Evolutionary conservation across 2,797 vertebrate species (phyloP).

Genomic region (Catamblyrhynchus diadema): DNA sequence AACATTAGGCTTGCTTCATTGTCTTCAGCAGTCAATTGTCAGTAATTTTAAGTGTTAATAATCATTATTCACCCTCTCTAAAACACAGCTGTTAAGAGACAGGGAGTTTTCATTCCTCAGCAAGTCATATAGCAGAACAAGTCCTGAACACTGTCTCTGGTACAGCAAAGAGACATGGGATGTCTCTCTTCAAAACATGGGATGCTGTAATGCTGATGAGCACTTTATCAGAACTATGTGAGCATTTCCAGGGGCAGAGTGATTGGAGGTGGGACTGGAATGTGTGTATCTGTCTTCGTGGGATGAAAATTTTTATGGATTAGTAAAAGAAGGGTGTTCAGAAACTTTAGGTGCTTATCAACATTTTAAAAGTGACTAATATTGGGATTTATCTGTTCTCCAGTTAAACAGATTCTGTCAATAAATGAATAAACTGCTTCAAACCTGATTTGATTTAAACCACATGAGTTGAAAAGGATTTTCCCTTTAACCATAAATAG

Average conservation of each 20-base stretch:
- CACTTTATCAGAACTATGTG: background rate
- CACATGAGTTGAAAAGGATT: background rate
- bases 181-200: background rate
- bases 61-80: conserved; percentile 26
- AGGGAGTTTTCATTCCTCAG: background rate
- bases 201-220: background rate
- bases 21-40: conserved; percentile 1
- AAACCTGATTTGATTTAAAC: background rate
- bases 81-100: conserved; percentile 19
- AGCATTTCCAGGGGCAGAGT: background rate
- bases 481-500: background rate
- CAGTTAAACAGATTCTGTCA: background rate
- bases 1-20: background rate
- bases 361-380: background rate
- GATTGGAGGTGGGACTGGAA: background rate
- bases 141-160: background rate
- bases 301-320: background rate
- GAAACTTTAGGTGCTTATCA: background rate
- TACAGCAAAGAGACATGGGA: background rate
- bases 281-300: background rate
- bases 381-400: background rate
- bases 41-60: conserved; percentile 58
- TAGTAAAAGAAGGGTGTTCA: background rate
- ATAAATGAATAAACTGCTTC: background rate
- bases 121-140: background rate